Base-by-base conservation (phyloP, 2,888 invertebrate genomes). In the Amphipoea oculea region DNA sequence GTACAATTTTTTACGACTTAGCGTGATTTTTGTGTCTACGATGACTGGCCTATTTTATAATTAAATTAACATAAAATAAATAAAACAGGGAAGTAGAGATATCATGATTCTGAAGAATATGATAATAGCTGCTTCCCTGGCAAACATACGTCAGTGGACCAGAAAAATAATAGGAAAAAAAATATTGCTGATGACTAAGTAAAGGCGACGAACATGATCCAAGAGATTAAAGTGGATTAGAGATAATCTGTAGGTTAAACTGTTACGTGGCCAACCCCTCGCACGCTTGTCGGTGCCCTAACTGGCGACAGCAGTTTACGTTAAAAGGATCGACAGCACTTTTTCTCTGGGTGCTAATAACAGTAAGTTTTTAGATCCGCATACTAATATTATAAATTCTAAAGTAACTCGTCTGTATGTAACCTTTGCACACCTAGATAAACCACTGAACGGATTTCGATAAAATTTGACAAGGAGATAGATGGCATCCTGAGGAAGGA, bases 191-290 rank as follows among this genome's bases (percentile, higher is more conserved):
- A 60, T 29, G 48, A 42, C 23, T 51, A 51, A 76, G 29, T 29
- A 65, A 40, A 40, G 14, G 29, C 11, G 51, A 57, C 82, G 29
- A 29, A 81, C n/a, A 29, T 65, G 7, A 73, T 48, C 72, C 17
- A 40, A 17, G 29, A 57, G 54, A 81, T 65, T 63, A 40, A 17
- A 57, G 14, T 82, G 65, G 82, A 66, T 79, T 73, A 79, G 9
- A 65, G 73, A 57, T 81, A 65, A 72, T 65, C 29, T 29, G 12
- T 45, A 63, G 45, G 20, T 14, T 23, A 45, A 51, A 29, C 51
- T 79, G 45, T 57, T 48, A 5, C 6, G 17, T 66, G 11, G 36
- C 14, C 17, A 63, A 23, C 12, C 20, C n/a, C 29, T 40, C 45
- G 29, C 20, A 40, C 36, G 17, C n/a, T 48, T 17, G 36, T 12